These are phyloP conservation scores for Rhabdomys pumilio DNA, from an alignment of 2,797 vertebrate genomes.

Conservation along the genomic window DNA sequence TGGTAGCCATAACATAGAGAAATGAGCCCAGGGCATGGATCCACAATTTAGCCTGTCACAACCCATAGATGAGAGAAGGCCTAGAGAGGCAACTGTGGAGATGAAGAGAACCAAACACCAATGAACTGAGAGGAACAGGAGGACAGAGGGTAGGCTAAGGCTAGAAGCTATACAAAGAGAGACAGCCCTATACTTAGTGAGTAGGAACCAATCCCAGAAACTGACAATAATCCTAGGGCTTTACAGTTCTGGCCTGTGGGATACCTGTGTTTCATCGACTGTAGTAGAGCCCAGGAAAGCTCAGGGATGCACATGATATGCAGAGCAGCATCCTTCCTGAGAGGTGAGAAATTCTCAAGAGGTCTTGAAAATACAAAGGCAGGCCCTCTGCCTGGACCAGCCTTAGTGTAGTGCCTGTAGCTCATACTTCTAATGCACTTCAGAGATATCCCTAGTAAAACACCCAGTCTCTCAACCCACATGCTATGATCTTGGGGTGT, in stretches of 20 bases:
- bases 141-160: background rate
- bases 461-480: background rate
- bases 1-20: background rate
- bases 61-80: background rate
- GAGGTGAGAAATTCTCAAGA: background rate
- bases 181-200: background rate
- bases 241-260: background rate
- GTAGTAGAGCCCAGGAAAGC: background rate
- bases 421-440: background rate
- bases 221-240: background rate
- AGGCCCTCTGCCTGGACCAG: background rate
- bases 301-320: background rate
- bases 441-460: background rate
- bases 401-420: background rate
- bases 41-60: background rate
- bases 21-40: background rate
- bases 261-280: background rate
- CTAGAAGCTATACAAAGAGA: background rate
- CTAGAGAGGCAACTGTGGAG: background rate
- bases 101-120: background rate
- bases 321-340: background rate
- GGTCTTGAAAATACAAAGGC: background rate
- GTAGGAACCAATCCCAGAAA: background rate
- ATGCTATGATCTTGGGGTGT: background rate
- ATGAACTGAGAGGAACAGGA: background rate